Evolutionary conservation across 2,797 vertebrate species (phyloP).

Genomic region (Peromyscus melanophrys): DNA sequence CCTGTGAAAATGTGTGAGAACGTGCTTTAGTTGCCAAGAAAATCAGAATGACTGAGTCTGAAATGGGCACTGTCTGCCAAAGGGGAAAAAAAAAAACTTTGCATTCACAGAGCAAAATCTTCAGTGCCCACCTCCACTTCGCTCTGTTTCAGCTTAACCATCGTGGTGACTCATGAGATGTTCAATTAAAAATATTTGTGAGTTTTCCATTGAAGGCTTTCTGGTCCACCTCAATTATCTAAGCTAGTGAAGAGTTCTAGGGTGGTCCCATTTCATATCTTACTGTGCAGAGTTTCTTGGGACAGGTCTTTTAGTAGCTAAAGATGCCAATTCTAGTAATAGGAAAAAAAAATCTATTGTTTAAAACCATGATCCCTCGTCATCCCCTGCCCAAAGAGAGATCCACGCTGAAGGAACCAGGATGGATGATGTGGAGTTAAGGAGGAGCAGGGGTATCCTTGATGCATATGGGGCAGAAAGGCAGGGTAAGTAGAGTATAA

Average conservation of each 20-base stretch:
- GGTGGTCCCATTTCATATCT: not conserved
- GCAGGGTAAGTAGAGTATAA: not conserved
- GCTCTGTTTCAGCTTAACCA: not conserved
- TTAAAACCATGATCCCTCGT: not conserved
- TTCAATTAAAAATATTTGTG: conserved; percentile 5
- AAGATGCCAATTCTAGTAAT: not conserved
- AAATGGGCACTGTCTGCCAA: not conserved
- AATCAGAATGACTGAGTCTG: not conserved
- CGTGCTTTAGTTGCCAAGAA: not conserved
- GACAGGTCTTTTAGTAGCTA: not conserved
- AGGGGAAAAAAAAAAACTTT: not conserved
- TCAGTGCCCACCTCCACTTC: not conserved
- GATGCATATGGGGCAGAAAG: not conserved
- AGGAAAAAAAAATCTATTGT: not conserved
- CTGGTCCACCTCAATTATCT: not conserved
- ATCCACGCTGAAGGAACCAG: not conserved
- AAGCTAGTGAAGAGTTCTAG: not conserved
- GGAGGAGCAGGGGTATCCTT: not conserved
- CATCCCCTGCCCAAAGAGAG: not conserved
- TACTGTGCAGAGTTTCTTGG: not conserved
- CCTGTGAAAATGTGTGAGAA: not conserved
- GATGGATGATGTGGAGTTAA: not conserved
- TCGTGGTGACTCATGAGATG: not conserved
- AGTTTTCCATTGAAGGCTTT: conserved; percentile 29
- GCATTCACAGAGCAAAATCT: not conserved